A percentile compares a stretch with the other conserved stretches of the same genome.
These are phyloP conservation scores for Paramormyrops hopkinsi DNA, from an alignment of 2,797 vertebrate species.

Conservation along the genomic window DNA sequence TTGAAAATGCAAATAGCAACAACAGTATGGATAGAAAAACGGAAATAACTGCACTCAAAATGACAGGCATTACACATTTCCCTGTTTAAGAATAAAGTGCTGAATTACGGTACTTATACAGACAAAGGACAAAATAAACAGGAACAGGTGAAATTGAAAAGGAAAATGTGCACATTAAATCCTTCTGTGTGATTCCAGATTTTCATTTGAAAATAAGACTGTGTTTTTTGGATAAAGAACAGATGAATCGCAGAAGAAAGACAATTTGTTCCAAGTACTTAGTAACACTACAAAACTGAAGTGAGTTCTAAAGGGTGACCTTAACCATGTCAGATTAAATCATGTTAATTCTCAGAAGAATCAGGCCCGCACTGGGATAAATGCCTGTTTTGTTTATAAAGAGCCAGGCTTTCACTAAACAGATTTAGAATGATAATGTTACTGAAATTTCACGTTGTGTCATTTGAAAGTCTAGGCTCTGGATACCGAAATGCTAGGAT, in stretches of 20 bases:
- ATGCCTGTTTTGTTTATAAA: constrained; percentile 20
- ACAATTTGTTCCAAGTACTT: constrained; percentile 11
- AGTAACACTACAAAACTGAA: constrained; percentile 12
- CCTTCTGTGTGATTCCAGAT: neutral
- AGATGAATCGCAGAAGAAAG: constrained; percentile 4
- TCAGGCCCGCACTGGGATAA: neutral
- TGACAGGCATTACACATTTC: neutral
- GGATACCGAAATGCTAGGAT: constrained; percentile 5
- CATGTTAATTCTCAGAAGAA: constrained; percentile 19
- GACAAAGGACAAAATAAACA: neutral
- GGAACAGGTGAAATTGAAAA: constrained; percentile 15
- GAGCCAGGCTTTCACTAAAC: neutral
- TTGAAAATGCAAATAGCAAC: neutral
- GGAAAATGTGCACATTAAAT: constrained; percentile 1
- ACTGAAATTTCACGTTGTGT: constrained; percentile 14
- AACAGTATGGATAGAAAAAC: neutral
- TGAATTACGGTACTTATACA: neutral
- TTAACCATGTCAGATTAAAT: constrained; percentile 20
- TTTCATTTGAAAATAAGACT: constrained; percentile 13
- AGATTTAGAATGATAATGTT: constrained; percentile 18
- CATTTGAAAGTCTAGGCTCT: neutral
- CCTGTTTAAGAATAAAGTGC: neutral
- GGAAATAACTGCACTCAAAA: neutral
- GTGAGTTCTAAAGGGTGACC: constrained; percentile 11
- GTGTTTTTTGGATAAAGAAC: constrained; percentile 9